Base-by-base conservation (phyloP, 2,888 invertebrate species). In the Macrostomum cliftonense region DNA sequence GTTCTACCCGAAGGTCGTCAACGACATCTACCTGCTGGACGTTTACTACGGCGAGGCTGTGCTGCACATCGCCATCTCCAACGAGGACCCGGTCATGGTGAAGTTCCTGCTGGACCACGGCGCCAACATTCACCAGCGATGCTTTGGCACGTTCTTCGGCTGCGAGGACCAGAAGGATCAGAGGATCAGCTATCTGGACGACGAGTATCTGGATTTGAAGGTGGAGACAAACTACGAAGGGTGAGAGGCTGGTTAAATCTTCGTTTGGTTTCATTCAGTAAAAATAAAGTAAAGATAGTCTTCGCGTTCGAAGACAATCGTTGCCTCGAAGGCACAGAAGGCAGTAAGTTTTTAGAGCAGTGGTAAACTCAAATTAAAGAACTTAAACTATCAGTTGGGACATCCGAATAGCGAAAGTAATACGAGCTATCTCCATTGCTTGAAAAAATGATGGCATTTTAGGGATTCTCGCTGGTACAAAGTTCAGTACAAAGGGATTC, bases 41-140 rank as follows among this genome's bases (percentile, higher is more conserved):
- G 95, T 95, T 70, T 95, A 93, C 68, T 97, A 89, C 64, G 95
- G 87, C 1, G 93, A 93, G 68, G 88, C 82, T 64, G 85, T 86
- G 0, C 75, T 97, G 1, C 97, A 97, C 65, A 88, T 95, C 68
- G 91, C 93, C 2, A 91, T 95, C 57, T 91, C 93, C 1, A 97
- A 95, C 70, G 95, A 97, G 67, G 95, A 97, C 66, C 88, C 89
- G 0, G 81, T 86, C 0, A 88, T 93, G 87, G 93, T 93, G 5
- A 91, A 88, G 72, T 91, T 81, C 66, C 74, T 97, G 4, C 71
- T 97, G 44, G 86, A 89, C 67, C 80, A 84, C 19, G 85, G 86
- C 0, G 89, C 86, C 0, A 80, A 93, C 69, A 83, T 85, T 53
- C 81, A 87, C 63, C 86, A 88, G 67, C 76, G 89, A n/a, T 89